Conservation (phyloP, 1,140 invertebrate genomes). For the Pteromalus puparum region DNA sequence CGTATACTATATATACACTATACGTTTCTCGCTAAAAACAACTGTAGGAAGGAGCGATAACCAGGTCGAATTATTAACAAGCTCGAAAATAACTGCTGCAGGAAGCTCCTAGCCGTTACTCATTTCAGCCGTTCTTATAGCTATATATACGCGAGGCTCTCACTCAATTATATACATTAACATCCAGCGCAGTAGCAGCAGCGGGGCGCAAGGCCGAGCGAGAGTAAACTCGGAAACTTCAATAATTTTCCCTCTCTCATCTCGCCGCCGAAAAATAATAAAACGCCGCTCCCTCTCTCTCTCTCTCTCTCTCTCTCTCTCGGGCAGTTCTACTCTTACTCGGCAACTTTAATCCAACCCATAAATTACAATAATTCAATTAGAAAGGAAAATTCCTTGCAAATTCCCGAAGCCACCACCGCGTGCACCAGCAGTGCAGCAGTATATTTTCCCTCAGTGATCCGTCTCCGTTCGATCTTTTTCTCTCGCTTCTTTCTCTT, state of each 20-base stretch:
- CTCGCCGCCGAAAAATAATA: not conserved
- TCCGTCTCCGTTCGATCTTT: conserved; percentile 25
- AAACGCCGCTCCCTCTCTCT: not conserved
- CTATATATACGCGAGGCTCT: too few species aligned
- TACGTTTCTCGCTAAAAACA: too few species aligned
- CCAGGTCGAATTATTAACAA: too few species aligned
- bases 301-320: not conserved
- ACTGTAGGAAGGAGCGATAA: too few species aligned
- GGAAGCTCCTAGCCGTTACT: too few species aligned
- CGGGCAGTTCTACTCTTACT: not conserved
- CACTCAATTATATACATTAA: not conserved
- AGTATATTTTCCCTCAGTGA: conserved; percentile 34
- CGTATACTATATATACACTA: too few species aligned
- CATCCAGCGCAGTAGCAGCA: not conserved
- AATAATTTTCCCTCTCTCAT: not conserved
- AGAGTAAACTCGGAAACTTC: not conserved
- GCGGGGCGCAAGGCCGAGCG: not conserved
- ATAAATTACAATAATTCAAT: conserved; percentile 54
- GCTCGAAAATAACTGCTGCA: too few species aligned
- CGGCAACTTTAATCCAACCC: conserved; percentile 37
- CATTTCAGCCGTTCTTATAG: too few species aligned
- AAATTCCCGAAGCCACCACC: not conserved
- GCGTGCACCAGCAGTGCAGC: not conserved
- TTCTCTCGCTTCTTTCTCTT: not conserved
- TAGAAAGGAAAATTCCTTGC: conserved; percentile 38